Percentiles rank a stretch among this genome's conserved stretches.
phyloP scores from a whole-genome alignment of 2,888 invertebrate species.

The Platycheirus albimanus region DNA sequence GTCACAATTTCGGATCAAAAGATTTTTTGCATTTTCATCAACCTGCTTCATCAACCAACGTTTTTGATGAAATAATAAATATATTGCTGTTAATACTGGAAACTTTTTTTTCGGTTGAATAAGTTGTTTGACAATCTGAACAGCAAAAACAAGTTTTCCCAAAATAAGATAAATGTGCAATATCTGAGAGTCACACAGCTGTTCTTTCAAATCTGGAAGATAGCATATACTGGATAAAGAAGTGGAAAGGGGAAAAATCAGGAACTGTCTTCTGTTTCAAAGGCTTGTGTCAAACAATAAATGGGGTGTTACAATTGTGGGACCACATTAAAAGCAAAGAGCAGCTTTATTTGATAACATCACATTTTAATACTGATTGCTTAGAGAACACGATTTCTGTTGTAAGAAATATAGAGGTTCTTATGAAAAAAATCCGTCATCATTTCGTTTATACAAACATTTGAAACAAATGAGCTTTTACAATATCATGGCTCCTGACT shows the following conservation, averaged over 20 bases:
- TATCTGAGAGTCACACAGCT: not conserved
- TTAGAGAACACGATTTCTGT: not conserved
- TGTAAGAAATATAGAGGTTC: not conserved
- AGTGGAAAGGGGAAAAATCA: not conserved
- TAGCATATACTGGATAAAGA: not conserved
- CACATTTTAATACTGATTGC: not conserved
- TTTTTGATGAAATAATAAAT: not conserved
- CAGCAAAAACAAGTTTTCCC: not conserved
- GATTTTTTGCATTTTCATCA: not conserved
- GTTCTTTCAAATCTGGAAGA: not conserved
- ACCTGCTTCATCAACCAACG: not conserved
- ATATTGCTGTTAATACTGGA: not conserved
- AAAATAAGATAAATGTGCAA: not conserved
- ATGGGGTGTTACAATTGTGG: not conserved
- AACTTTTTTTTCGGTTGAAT: not conserved
- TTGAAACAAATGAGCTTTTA: not conserved
- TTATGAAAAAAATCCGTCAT: not conserved
- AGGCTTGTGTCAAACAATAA: constrained; percentile 2
- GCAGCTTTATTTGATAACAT: not conserved
- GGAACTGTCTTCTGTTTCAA: not conserved
- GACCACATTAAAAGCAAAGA: not conserved
- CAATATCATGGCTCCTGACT: not conserved
- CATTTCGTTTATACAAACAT: not conserved
- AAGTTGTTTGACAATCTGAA: not conserved
- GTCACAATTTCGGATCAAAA: not conserved